Evolutionary conservation across 1,140 invertebrate species (phyloP).

Genomic region (Megathymus violae): DNA sequence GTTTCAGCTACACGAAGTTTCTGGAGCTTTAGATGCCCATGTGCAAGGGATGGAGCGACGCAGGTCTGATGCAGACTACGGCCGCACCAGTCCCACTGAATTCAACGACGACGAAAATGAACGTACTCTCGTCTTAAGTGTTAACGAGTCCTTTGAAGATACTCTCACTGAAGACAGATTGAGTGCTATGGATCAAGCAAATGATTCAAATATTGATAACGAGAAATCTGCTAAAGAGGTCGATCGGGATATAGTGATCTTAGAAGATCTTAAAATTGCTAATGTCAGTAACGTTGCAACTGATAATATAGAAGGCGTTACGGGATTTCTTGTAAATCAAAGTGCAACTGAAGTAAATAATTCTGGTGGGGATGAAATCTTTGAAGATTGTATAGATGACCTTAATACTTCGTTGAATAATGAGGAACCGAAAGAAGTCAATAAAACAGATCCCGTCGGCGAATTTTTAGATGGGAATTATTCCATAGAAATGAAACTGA

Average conservation of each 20-base stretch:
- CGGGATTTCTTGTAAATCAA: not conserved
- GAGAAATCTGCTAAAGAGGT: not conserved
- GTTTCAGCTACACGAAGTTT: constrained; percentile 65
- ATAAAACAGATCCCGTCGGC: constrained; percentile 21
- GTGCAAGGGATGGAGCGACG: constrained; percentile 57
- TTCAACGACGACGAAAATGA: constrained; percentile 55
- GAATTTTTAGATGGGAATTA: constrained; percentile 56
- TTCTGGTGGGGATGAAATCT: constrained; percentile 54
- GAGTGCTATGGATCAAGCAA: constrained; percentile 18
- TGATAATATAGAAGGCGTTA: constrained; percentile 15
- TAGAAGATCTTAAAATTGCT: constrained; percentile 27
- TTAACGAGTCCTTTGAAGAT: constrained; percentile 58
- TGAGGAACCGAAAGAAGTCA: constrained; percentile 10
- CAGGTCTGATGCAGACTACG: constrained; percentile 50
- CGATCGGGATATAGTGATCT: not conserved
- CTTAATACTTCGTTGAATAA: constrained; percentile 13
- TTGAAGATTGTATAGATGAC: constrained; percentile 65
- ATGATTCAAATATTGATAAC: constrained; percentile 46
- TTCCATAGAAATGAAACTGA: constrained; percentile 73
- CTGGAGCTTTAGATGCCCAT: constrained; percentile 60
- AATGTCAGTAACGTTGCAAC: constrained; percentile 20
- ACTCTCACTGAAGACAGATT: constrained; percentile 59
- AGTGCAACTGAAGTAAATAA: constrained; percentile 1
- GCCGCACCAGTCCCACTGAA: constrained; percentile 44
- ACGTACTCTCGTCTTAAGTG: constrained; percentile 53